A percentile compares a stretch with the other conserved stretches of the same genome.
Conservation (phyloP, 2,113 vertebrate species). For the Lycaon pictus region DNA sequence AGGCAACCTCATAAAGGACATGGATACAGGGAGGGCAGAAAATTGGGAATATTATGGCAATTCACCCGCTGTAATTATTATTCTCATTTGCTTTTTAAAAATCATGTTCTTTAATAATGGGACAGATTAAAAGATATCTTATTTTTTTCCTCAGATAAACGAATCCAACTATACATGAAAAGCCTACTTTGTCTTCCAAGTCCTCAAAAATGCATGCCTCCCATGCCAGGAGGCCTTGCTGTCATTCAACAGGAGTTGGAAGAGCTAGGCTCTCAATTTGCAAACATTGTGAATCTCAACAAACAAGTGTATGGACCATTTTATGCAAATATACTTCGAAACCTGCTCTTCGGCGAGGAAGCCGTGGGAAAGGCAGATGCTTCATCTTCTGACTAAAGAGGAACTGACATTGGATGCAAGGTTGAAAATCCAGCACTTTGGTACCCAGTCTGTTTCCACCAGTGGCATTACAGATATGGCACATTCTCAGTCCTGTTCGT, state of each 20-base stretch:
- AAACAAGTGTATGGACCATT: conserved; percentile 95
- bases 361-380: conserved; percentile 77
- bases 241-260: conserved; percentile 92
- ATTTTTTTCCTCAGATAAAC: conserved; percentile 90
- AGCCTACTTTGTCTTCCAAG: conserved; percentile 88
- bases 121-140: conserved; percentile 14
- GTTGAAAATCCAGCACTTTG: not conserved
- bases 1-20: not conserved
- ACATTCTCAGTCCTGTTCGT: not conserved
- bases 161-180: conserved; percentile 92
- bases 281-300: conserved; percentile 94
- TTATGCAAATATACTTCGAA: conserved; percentile 94
- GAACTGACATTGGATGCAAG: not conserved
- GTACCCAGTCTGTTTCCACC: not conserved
- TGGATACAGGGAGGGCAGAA: not conserved
- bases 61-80: not conserved
- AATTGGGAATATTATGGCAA: not conserved
- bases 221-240: conserved; percentile 91
- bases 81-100: not conserved
- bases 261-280: conserved; percentile 89
- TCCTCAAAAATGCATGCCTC: conserved; percentile 87
- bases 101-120: not conserved
- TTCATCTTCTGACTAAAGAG: conserved; percentile 72
- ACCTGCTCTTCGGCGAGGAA: conserved; percentile 90
- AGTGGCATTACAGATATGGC: not conserved